Base-by-base conservation (phyloP, 1,140 invertebrate species). In the Mya arenaria region DNA sequence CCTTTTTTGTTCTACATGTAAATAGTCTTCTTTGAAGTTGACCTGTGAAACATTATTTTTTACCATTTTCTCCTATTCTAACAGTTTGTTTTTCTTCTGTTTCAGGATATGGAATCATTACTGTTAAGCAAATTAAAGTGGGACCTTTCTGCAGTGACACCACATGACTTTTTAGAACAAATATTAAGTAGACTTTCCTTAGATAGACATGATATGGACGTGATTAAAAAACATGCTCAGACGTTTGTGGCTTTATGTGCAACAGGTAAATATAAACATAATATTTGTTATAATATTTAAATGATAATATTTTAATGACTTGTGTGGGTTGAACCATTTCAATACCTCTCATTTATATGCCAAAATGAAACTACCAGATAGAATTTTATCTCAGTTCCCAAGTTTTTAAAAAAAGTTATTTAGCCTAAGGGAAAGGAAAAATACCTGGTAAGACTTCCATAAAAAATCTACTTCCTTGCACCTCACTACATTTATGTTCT, bases 51-150 rank as follows among this genome's bases (percentile, higher is more conserved):
- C 41, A 44, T 44, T 44, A 44, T 10, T 44, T 10, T 19, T 44
- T 44, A 44, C 41, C 41, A n/a, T n/a, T n/a, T n/a, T n/a, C n/a
- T n/a, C n/a, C n/a, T n/a, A n/a, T n/a, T n/a, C 30, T 62, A 25
- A 62, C 30, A 13, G 1, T 68, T 74, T 93, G 85, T 84, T 72
- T 85, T 94, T 85, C 88, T 90, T 87, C 94, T 94, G 86, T 92
- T 93, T 83, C 95, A 97, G 96, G 95, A 95, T 89, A 97, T 96
- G 96, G 96, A 97, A 91, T 94, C 96, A 85, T 92, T 96, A 85
- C 94, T 97, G 55, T 93, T 97, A 56, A 95, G 94, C 17, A 96
- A 96, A 88, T 92, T 97, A 62, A 97, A 96, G 87, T 97, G 96
- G 96, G 96, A 97, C 92, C 93, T 97, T 74, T 95, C 95, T 0